phyloP scores from a whole-genome alignment of 2,888 invertebrate genomes.

The Anthophora plumipes region DNA sequence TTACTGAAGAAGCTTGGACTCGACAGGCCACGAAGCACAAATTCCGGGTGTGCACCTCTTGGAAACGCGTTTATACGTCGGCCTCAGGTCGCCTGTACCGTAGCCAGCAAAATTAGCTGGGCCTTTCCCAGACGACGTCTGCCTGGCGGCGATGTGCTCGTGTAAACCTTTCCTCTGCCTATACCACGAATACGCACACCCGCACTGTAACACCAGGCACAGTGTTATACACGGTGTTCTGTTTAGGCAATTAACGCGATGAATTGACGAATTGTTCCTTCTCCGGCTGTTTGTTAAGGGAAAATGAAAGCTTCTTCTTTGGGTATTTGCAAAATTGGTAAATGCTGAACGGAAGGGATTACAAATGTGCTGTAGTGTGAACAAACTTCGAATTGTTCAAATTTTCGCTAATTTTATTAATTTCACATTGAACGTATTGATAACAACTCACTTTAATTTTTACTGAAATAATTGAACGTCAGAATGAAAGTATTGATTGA shows the following conservation, averaged over 20 bases:
- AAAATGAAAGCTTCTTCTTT: not conserved
- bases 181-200: slow-evolving; percentile 51
- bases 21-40: slow-evolving; percentile 42
- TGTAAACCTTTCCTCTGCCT: slow-evolving; percentile 54
- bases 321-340: not conserved
- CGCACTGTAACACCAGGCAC: slow-evolving; percentile 14
- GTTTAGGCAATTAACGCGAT: slow-evolving; percentile 6
- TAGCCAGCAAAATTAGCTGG: slow-evolving; percentile 79
- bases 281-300: not conserved
- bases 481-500: too few species aligned
- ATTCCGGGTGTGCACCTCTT: slow-evolving; percentile 54
- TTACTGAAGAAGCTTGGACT: slow-evolving; percentile 54
- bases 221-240: slow-evolving; percentile 9
- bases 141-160: slow-evolving; percentile 57
- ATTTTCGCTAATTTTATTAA: too few species aligned
- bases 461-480: too few species aligned
- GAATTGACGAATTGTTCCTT: not conserved
- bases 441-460: too few species aligned
- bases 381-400: too few species aligned
- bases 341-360: not conserved
- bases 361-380: not conserved
- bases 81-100: slow-evolving; percentile 44
- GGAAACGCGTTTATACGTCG: slow-evolving; percentile 58
- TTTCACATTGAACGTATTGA: too few species aligned
- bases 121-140: slow-evolving; percentile 78